phyloP scores from a whole-genome alignment of 2,113 vertebrate species.

The Corydoras sp. region DNA sequence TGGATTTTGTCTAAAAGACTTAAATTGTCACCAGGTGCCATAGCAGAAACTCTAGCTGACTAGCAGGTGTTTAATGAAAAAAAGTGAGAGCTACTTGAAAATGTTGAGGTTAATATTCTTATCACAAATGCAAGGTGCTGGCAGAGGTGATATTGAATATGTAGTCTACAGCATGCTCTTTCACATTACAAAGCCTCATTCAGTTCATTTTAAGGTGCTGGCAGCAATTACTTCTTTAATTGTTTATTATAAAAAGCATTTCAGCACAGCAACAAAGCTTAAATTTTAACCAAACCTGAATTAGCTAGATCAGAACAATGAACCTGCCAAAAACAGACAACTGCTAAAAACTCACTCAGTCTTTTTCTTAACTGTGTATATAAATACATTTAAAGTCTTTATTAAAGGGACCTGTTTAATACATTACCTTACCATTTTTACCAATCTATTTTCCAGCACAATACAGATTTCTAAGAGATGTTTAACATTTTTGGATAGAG shows the following conservation, averaged over 20 bases:
- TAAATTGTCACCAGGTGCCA: constrained; percentile 79
- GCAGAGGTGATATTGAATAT: constrained; percentile 61
- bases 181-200: constrained; percentile 62
- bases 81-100: constrained; percentile 71
- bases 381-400: no score
- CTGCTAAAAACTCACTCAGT: no score
- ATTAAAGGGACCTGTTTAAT: no score
- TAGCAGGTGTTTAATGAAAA: constrained; percentile 66
- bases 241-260: constrained; percentile 57
- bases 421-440: no score
- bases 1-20: constrained; percentile 76
- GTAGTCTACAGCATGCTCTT: constrained; percentile 54
- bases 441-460: background rate
- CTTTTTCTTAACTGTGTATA: no score
- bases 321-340: no score
- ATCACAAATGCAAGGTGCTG: constrained; percentile 56
- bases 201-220: constrained; percentile 56
- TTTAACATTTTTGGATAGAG: background rate
- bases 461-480: background rate
- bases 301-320: background rate
- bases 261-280: constrained; percentile 36
- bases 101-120: constrained; percentile 73
- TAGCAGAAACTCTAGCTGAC: constrained; percentile 67
- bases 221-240: constrained; percentile 63
- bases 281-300: background rate